These are phyloP conservation scores for Heliconius hermathena DNA, from an alignment of 1,140 invertebrate species.

Conservation along the genomic window DNA sequence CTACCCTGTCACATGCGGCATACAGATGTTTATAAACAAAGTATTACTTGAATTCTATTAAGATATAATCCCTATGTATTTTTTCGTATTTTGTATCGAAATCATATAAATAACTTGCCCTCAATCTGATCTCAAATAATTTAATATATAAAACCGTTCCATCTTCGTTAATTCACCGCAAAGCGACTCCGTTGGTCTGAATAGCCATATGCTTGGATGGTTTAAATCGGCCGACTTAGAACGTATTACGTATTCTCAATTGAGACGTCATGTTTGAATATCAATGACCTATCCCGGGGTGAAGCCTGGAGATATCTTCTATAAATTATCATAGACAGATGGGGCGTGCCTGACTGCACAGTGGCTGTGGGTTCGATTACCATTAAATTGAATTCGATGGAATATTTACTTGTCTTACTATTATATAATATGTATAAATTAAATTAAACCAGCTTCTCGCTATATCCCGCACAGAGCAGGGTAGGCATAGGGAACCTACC, in stretches of 20 bases:
- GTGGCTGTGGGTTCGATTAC: not conserved
- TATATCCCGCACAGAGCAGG: too few species aligned
- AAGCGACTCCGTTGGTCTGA: constrained; percentile 12
- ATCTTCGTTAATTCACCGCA: constrained; percentile 2
- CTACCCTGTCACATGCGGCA: too few species aligned
- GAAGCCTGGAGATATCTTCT: constrained; percentile 1
- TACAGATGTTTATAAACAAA: too few species aligned
- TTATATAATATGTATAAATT: too few species aligned
- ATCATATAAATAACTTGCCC: too few species aligned
- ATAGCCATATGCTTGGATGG: constrained; percentile 11
- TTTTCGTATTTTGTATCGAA: too few species aligned
- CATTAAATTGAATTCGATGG: not conserved
- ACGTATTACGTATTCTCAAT: constrained; percentile 15
- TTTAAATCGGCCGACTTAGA: constrained; percentile 17
- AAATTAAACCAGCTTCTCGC: too few species aligned
- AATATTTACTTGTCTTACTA: not conserved
- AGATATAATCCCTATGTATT: too few species aligned
- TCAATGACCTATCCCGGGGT: constrained; percentile 21
- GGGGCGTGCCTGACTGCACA: not conserved
- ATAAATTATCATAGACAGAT: not conserved
- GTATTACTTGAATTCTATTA: too few species aligned
- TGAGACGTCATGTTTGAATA: constrained; percentile 34
- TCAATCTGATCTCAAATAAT: not conserved
- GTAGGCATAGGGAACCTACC: too few species aligned
- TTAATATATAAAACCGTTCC: not conserved